Conservation (phyloP, 2,888 invertebrate species). For the Nephrotoma flavescens region DNA sequence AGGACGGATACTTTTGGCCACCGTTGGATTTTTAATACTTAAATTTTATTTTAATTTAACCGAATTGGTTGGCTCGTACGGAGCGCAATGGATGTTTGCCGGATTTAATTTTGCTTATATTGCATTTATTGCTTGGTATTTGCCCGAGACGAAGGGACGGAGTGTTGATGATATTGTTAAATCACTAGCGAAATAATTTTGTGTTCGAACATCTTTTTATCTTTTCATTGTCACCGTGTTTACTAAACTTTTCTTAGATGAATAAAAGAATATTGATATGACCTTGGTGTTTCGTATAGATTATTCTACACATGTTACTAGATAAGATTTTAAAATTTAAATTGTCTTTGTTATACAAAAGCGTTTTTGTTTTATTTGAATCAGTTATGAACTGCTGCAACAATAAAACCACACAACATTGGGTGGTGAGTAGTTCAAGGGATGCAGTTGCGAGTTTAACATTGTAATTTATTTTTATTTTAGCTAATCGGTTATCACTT, state of each 20-base stretch:
- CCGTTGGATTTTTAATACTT: background rate
- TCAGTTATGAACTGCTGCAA: background rate
- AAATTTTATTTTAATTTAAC: conserved; percentile 19
- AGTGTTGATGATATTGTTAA: conserved; percentile 23
- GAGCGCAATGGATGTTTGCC: conserved; percentile 23
- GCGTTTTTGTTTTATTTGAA: background rate
- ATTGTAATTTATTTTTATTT: background rate
- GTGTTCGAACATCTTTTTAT: too few relatives aligned
- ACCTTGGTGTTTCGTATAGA: too few relatives aligned
- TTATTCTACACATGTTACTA: background rate
- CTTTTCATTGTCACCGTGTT: too few relatives aligned
- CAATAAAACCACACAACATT: background rate
- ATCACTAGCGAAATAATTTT: conserved; percentile 11
- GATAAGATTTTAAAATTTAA: too few relatives aligned
- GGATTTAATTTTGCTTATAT: conserved; percentile 19
- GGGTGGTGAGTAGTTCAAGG: background rate
- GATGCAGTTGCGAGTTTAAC: background rate
- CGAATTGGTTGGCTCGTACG: conserved; percentile 22
- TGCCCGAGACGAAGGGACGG: conserved; percentile 30
- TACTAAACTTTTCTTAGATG: too few relatives aligned
- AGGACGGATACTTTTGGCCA: background rate
- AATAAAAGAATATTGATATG: too few relatives aligned
- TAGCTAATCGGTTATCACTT: conserved; percentile 23
- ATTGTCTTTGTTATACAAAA: background rate
- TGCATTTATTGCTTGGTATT: conserved; percentile 20